Base-by-base conservation (phyloP, 2,797 vertebrate genomes). In the Phalloptychus januarius region DNA sequence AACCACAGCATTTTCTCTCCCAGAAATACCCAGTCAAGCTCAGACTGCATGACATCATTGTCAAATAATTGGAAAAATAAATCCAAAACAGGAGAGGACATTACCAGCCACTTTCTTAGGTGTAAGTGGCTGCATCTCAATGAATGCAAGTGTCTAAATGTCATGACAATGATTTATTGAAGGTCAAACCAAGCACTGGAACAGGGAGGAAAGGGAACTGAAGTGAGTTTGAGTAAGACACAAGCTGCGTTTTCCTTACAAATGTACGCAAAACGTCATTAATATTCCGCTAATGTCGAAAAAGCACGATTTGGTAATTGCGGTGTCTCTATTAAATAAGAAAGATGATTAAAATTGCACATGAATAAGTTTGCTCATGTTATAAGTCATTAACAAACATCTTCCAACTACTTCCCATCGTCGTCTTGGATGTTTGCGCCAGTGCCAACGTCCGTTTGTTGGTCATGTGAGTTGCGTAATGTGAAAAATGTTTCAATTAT, bases 21-120 rank as follows among this genome's bases (percentile, higher is more conserved):
- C 31, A 63, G 58, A 63, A 72, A 86, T 78, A 77, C 81, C 63
- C 31, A 25, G 73, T 79, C 76, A 50, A 77, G 83, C 81, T 81
- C 58, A 73, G 88, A 88, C 77, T 84, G 82, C 82, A 91, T 91
- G 88, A 92, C 87, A 88, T 90, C 88, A 92, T 80, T 42, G 74
- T 71, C 45, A 77, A 69, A 87, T 83, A 8, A 86, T 83, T 90
- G 79, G 20, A 50, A 78, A 78, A 75, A 74, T 36, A 25, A 73
- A 75, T 79, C 10, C n/a, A 76, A 44, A 77, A 52, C 20, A 78
- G 61, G 78, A 77, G 52, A 61, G 36, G 23, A 54, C 11, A 7
- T 42, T 23, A 10, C 4, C 23, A 42, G 20, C 36, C 36, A 67
- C 23, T 42, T 65, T 40, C 0, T 67, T 42, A 7, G 11, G 2